A percentile compares a stretch with the other conserved stretches of the same genome.
Evolutionary conservation across 2,113 vertebrate genomes (phyloP).

Genomic region (Thryonomys swinderianus): DNA sequence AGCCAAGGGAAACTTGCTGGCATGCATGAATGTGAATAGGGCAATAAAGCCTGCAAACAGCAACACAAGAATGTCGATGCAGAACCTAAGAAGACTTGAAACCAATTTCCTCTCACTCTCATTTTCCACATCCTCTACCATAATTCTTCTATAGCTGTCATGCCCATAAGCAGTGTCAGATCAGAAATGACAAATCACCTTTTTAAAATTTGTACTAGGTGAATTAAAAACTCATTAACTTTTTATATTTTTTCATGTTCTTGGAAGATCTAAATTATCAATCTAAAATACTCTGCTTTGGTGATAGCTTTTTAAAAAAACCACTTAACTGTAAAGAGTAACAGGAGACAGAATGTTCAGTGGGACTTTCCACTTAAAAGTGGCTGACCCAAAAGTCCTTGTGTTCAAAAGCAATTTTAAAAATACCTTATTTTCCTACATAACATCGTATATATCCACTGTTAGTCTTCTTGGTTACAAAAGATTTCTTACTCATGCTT

Average conservation of each 20-base stretch:
- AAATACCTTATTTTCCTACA: constrained; percentile 38
- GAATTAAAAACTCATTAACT: constrained; percentile 86
- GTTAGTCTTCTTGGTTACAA: not conserved
- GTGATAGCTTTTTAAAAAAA: constrained; percentile 65
- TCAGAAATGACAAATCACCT: constrained; percentile 86
- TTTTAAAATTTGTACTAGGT: constrained; percentile 80
- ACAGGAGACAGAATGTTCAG: constrained; percentile 30
- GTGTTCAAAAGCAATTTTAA: constrained; percentile 55
- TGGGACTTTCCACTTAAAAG: constrained; percentile 60
- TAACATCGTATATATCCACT: not conserved
- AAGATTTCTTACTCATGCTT: constrained; percentile 54
- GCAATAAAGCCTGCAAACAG: constrained; percentile 83
- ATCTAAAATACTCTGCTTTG: constrained; percentile 73
- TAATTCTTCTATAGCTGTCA: constrained; percentile 80
- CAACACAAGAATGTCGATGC: constrained; percentile 79
- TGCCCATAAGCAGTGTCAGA: constrained; percentile 82
- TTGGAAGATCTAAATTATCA: constrained; percentile 81
- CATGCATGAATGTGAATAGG: constrained; percentile 82
- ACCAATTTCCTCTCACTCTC: constrained; percentile 85
- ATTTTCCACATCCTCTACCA: constrained; percentile 77
- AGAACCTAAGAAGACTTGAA: constrained; percentile 75
- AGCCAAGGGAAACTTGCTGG: constrained; percentile 85
- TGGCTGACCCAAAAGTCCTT: constrained; percentile 18
- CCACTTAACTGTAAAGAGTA: constrained; percentile 48
- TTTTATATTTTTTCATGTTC: constrained; percentile 81